Evolutionary conservation across 1,140 invertebrate genomes (phyloP).

Genomic region (Marisa cornuarietis): DNA sequence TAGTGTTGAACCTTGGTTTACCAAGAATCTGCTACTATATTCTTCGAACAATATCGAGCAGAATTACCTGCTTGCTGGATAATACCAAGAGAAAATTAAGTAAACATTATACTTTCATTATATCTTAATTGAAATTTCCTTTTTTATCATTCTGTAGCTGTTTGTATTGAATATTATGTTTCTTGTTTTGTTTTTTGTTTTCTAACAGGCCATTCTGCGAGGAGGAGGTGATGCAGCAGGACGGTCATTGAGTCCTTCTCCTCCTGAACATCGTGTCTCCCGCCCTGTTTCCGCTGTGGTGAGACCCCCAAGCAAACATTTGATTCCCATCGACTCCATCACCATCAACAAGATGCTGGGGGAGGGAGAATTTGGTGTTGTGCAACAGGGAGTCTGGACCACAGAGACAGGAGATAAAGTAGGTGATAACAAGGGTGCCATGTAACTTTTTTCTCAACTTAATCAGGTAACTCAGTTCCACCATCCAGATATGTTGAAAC

Average conservation of each 20-base stretch:
- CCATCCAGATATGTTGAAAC: too few species aligned
- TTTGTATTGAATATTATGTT: background rate
- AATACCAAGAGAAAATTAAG: too few species aligned
- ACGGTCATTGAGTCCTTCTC: conserved; percentile 48
- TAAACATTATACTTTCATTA: background rate
- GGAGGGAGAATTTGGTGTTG: conserved; percentile 95
- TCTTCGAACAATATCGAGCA: too few species aligned
- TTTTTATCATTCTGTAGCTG: background rate
- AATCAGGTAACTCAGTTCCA: too few species aligned
- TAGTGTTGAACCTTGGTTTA: too few species aligned
- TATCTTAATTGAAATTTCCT: background rate
- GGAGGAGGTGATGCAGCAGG: conserved; percentile 35
- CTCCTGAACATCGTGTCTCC: conserved; percentile 49
- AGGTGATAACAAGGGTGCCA: conserved; percentile 46
- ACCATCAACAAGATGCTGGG: conserved; percentile 94
- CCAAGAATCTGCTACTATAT: too few species aligned
- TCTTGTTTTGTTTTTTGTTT: conserved; percentile 20
- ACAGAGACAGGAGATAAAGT: conserved; percentile 88
- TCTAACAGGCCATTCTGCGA: conserved; percentile 52
- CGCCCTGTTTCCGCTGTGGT: conserved; percentile 45
- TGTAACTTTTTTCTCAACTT: background rate
- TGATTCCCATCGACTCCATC: conserved; percentile 93
- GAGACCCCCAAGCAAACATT: conserved; percentile 80
- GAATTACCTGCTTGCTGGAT: too few species aligned
- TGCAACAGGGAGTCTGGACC: conserved; percentile 98